A percentile compares a stretch with the other conserved stretches of the same genome.
Conservation (phyloP, 1,140 invertebrate species). For the Eufriesea mexicana region DNA sequence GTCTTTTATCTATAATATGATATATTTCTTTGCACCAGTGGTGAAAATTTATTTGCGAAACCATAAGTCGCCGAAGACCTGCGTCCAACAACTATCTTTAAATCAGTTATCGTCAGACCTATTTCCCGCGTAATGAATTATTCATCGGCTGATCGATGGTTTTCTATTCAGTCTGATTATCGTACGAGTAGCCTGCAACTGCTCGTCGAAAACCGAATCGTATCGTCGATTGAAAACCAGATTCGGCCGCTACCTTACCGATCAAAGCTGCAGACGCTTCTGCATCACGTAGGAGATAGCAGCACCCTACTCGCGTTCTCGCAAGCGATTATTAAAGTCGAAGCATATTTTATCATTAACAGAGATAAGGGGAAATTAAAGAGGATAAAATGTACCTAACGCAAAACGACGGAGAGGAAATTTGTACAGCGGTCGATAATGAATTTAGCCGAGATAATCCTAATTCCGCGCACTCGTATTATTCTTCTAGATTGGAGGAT, state of each 20-base stretch:
- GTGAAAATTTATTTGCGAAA: neutral
- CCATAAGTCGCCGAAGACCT: conserved; percentile 83
- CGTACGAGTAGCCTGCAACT: neutral
- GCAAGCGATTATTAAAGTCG: neutral
- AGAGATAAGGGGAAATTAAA: neutral
- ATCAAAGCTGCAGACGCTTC: conserved; percentile 34
- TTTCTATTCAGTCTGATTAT: neutral
- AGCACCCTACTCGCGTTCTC: conserved; percentile 47
- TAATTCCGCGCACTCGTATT: neutral
- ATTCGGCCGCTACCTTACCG: conserved; percentile 57
- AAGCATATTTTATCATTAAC: neutral
- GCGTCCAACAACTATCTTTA: neutral
- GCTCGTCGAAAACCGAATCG: neutral
- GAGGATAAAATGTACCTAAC: neutral
- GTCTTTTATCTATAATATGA: no score
- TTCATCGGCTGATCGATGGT: conserved; percentile 12
- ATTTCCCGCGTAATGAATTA: conserved; percentile 83
- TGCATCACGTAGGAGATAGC: conserved; percentile 53
- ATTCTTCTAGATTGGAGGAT: neutral
- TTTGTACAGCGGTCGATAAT: neutral
- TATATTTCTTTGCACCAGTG: no score
- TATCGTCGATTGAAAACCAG: conserved; percentile 31
- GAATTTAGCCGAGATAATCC: neutral
- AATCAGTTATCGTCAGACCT: conserved; percentile 88
- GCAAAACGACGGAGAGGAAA: neutral